phyloP scores from a whole-genome alignment of 1,140 invertebrate genomes.

The Lepidurus couesii region DNA sequence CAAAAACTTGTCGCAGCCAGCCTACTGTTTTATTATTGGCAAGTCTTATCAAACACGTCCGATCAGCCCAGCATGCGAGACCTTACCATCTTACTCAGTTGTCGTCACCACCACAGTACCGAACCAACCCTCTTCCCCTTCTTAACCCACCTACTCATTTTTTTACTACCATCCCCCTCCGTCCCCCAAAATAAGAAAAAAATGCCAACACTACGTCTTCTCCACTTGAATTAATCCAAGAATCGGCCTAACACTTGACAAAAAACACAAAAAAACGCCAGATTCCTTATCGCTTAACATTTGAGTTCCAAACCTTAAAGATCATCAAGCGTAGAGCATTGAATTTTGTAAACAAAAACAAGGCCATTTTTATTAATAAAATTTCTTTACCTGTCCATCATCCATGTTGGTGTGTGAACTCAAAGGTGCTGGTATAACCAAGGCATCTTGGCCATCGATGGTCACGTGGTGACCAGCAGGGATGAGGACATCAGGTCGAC shows the following conservation, averaged over 20 bases:
- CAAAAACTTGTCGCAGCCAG: conserved; percentile 16
- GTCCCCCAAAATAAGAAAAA: background rate
- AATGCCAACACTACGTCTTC: no score
- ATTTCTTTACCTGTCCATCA: conserved; percentile 31
- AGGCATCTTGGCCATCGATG: conserved; percentile 27
- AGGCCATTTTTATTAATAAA: background rate
- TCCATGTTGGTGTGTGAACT: conserved; percentile 30
- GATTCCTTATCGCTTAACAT: background rate
- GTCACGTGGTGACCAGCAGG: conserved; percentile 32
- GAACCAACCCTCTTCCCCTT: background rate
- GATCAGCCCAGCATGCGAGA: conserved; percentile 17
- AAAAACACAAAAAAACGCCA: background rate
- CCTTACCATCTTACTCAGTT: background rate
- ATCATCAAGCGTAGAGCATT: no score
- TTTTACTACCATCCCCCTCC: background rate
- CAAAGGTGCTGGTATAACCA: conserved; percentile 33
- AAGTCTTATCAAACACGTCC: conserved; percentile 16
- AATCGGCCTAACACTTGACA: background rate
- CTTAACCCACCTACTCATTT: background rate
- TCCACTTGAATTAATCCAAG: no score
- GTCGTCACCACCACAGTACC: background rate
- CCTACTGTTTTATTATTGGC: conserved; percentile 19
- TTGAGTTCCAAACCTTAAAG: background rate
- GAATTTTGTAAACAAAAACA: background rate
- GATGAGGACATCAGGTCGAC: conserved; percentile 32